Evolutionary conservation across 53 echinoderm and acorn worm species (phyloP).

Genomic region (Crossaster papposus): DNA sequence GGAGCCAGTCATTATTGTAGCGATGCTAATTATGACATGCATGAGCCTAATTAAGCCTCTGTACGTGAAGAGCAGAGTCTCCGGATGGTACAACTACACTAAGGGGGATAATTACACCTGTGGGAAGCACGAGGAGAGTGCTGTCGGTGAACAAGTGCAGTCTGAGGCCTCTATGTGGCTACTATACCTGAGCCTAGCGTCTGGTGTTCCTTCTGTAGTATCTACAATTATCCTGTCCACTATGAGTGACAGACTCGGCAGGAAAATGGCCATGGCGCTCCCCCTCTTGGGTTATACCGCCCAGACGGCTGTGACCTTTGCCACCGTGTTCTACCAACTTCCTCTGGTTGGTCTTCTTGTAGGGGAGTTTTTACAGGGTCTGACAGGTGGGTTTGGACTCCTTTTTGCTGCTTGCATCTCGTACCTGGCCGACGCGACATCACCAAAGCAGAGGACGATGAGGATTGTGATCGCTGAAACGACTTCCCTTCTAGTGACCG

Average conservation of each 20-base stretch:
- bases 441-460: conserved; percentile 49
- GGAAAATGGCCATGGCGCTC: conserved; percentile 53
- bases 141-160: conserved; percentile 23
- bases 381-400: conserved; percentile 50
- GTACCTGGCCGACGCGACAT: conserved; percentile 62
- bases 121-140: neutral
- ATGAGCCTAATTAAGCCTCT: conserved; percentile 23
- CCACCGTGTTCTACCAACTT: neutral
- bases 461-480: conserved; percentile 63
- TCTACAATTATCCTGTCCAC: conserved; percentile 48
- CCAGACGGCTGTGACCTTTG: conserved; percentile 1
- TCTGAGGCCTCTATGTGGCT: conserved; percentile 59
- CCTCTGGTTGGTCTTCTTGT: conserved; percentile 45
- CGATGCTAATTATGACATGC: neutral
- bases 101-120: neutral
- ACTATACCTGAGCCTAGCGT: conserved; percentile 37
- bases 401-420: conserved; percentile 56
- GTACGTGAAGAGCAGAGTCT: conserved; percentile 32
- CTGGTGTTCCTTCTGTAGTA: conserved; percentile 48
- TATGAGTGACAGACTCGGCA: conserved; percentile 59
- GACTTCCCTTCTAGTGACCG: conserved; percentile 39
- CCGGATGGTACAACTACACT: conserved; percentile 18
- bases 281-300: conserved; percentile 53
- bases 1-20: conserved; percentile 45
- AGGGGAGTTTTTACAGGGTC: conserved; percentile 41